Evolutionary conservation across 2,797 vertebrate species (phyloP).

Genomic region (Cyclopterus lumpus): DNA sequence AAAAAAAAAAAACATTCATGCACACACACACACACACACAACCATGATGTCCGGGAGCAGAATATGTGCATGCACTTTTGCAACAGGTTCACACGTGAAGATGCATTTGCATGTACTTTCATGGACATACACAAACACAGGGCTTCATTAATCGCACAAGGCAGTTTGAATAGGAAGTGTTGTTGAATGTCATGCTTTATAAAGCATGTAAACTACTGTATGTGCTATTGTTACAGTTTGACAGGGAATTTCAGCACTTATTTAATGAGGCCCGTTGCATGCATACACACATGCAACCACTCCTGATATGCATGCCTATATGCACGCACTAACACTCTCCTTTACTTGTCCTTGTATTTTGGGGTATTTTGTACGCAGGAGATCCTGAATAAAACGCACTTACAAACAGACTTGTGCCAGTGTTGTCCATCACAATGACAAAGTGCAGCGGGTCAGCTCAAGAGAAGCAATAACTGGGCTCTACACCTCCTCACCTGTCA

Average conservation of each 20-base stretch:
- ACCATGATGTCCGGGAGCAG: neutral
- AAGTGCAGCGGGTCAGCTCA: slow-evolving; percentile 73
- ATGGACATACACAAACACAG: slow-evolving; percentile 15
- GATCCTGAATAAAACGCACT: slow-evolving; percentile 38
- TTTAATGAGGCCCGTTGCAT: slow-evolving; percentile 65
- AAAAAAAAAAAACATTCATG: neutral
- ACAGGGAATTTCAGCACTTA: slow-evolving; percentile 3
- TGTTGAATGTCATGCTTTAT: slow-evolving; percentile 22
- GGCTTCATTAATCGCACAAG: slow-evolving; percentile 63
- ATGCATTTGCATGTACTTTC: slow-evolving; percentile 28
- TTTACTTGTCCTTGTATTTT: slow-evolving; percentile 33
- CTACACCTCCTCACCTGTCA: slow-evolving; percentile 78
- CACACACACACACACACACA: slow-evolving; percentile 9
- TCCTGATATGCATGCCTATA: slow-evolving; percentile 47
- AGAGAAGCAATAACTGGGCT: slow-evolving; percentile 73
- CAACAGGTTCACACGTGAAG: neutral
- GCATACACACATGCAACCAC: slow-evolving; percentile 41
- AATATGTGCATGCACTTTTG: slow-evolving; percentile 33
- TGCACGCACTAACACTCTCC: slow-evolving; percentile 21
- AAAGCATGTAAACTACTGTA: slow-evolving; percentile 8
- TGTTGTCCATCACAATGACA: slow-evolving; percentile 77
- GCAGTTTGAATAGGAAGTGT: slow-evolving; percentile 21
- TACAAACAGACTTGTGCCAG: slow-evolving; percentile 52
- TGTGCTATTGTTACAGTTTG: slow-evolving; percentile 1
- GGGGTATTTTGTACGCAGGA: slow-evolving; percentile 45